Conservation (phyloP, 2,113 vertebrate genomes). For the Vidua macroura region DNA sequence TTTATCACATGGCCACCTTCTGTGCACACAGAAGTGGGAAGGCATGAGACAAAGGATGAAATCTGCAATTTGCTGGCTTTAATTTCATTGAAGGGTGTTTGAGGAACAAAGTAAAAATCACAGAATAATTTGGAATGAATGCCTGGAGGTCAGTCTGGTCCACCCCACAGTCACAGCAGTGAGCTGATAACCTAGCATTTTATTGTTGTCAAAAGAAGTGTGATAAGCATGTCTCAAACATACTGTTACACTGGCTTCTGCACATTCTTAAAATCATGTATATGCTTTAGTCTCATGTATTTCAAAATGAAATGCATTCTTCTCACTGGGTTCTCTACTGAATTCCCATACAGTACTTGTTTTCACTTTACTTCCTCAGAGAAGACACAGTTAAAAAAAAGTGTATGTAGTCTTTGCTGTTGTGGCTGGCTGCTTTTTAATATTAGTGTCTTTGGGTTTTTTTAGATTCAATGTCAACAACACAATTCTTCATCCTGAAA, state of each 20-base stretch:
- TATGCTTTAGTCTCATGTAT: not conserved
- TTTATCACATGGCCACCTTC: not conserved
- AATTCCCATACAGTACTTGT: not conserved
- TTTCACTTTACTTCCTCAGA: not conserved
- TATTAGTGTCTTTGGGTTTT: not conserved
- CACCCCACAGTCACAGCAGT: not conserved
- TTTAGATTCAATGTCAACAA: constrained; percentile 89
- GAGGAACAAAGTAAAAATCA: not conserved
- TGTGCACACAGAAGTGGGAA: not conserved
- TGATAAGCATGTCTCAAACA: fast-evolving
- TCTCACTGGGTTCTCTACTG: not conserved
- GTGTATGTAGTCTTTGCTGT: not conserved
- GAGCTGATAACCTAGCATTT: not conserved
- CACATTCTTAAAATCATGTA: fast-evolving
- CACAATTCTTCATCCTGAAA: constrained; percentile 85
- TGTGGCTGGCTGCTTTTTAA: not conserved
- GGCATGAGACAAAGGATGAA: not conserved
- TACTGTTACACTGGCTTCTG: not conserved
- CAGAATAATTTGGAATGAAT: not conserved
- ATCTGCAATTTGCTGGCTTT: not conserved
- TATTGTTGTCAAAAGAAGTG: not conserved
- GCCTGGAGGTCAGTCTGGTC: not conserved
- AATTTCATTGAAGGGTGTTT: not conserved
- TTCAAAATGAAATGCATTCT: not conserved
- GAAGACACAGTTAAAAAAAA: not conserved